These are phyloP conservation scores for Gallinago nigripennis DNA, from an alignment of 2,797 vertebrate genomes.

Conservation along the genomic window DNA sequence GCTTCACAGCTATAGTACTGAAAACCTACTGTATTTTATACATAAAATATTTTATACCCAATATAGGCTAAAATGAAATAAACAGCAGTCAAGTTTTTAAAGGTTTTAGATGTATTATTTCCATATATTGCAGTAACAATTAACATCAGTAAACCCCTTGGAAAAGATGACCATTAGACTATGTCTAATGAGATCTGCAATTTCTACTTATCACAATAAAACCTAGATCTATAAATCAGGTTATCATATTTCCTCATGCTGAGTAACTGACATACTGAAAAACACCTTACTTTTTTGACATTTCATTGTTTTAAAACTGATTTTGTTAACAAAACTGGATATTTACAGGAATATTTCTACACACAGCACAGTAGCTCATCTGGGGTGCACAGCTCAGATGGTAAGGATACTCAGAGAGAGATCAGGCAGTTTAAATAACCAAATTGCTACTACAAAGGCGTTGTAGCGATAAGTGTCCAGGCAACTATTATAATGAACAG, in stretches of 20 bases:
- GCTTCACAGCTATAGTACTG: accelerated
- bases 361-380: background rate
- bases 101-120: background rate
- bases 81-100: background rate
- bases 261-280: background rate
- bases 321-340: background rate
- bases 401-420: background rate
- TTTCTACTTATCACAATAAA: background rate
- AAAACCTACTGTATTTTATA: background rate
- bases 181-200: background rate
- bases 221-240: background rate
- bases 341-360: background rate
- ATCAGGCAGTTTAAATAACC: background rate
- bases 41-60: accelerated
- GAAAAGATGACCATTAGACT: background rate
- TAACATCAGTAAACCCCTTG: background rate
- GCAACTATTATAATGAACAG: background rate
- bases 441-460: background rate
- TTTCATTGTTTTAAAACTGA: background rate
- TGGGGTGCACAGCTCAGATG: background rate
- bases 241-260: background rate
- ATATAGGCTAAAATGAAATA: background rate
- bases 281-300: background rate
- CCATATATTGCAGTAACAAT: background rate
- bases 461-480: background rate